These are phyloP conservation scores for Anhinga anhinga DNA, from an alignment of 2,113 vertebrate genomes.

Conservation along the genomic window DNA sequence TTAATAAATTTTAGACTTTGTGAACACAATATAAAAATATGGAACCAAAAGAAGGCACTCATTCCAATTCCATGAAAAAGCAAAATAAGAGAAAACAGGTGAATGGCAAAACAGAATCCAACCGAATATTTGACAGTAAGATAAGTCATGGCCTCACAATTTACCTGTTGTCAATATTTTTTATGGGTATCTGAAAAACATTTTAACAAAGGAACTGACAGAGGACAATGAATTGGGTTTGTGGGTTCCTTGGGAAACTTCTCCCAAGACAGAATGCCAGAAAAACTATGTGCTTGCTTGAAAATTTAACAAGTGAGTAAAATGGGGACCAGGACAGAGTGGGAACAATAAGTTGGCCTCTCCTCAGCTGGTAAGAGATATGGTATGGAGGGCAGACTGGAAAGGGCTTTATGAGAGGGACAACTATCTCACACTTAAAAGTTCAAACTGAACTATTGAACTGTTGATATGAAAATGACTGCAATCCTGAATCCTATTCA, in stretches of 20 bases:
- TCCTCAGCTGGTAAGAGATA: background rate
- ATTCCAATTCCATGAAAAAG: background rate
- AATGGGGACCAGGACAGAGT: background rate
- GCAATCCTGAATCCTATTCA: background rate
- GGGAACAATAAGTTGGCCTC: background rate
- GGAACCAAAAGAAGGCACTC: background rate
- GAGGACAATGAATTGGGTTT: background rate
- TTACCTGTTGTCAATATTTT: background rate
- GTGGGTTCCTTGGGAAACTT: background rate
- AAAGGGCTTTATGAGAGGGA: background rate
- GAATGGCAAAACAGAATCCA: background rate
- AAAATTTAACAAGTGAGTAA: background rate
- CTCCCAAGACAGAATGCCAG: background rate
- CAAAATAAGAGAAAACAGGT: background rate
- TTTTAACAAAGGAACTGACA: background rate
- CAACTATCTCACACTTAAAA: background rate
- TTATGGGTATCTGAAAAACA: background rate
- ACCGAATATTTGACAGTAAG: background rate
- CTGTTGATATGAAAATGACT: background rate
- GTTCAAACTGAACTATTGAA: background rate
- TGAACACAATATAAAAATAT: background rate
- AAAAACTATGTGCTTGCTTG: background rate
- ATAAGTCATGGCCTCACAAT: background rate
- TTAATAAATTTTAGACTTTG: conserved; percentile 27
- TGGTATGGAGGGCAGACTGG: background rate